phyloP scores from a whole-genome alignment of 2,888 invertebrate species.

The Diplolepis rosae region DNA sequence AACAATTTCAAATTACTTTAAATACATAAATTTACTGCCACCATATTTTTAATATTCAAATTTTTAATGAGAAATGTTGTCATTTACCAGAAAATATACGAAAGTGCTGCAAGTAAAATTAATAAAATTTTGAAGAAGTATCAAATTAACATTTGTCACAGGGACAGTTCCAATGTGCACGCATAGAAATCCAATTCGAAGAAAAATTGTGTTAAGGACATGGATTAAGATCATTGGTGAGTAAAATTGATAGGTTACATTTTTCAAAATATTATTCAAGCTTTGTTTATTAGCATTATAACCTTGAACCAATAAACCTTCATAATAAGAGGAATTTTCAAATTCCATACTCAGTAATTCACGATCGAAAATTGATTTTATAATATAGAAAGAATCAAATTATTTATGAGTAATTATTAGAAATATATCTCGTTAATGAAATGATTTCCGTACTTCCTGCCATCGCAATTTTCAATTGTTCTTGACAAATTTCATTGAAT shows the following conservation, averaged over 20 bases:
- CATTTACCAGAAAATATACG: slow-evolving; percentile 53
- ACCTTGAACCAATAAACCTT: neutral
- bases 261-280: neutral
- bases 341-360: neutral
- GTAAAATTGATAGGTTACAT: neutral
- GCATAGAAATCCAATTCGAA: slow-evolving; percentile 53
- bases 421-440: too few species aligned
- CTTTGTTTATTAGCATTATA: neutral
- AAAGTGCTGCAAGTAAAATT: slow-evolving; percentile 66
- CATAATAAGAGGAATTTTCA: neutral
- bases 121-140: slow-evolving; percentile 68
- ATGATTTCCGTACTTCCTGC: neutral
- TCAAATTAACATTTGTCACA: slow-evolving; percentile 66
- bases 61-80: neutral
- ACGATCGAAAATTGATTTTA: too few species aligned
- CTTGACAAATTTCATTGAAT: neutral
- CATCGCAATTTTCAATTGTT: neutral
- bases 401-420: too few species aligned
- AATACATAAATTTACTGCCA: too few species aligned
- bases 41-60: neutral
- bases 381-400: too few species aligned
- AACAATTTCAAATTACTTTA: neutral
- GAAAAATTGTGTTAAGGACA: neutral
- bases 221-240: neutral
- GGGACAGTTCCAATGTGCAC: slow-evolving; percentile 70